These are phyloP conservation scores for Ovis canadensis DNA, from an alignment of 2,113 vertebrate species.

Conservation along the genomic window DNA sequence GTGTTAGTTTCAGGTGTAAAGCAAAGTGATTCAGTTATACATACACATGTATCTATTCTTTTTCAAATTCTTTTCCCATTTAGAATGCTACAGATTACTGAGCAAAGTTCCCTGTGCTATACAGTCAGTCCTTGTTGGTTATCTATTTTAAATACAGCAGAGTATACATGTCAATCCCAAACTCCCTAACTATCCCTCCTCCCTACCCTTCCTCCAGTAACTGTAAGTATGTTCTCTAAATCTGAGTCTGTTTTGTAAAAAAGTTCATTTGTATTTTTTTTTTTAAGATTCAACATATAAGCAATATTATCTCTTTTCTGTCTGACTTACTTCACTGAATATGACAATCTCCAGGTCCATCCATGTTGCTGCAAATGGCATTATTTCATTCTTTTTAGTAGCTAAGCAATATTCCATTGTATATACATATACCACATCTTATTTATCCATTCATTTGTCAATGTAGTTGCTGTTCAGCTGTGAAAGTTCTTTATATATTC, in stretches of 20 bases:
- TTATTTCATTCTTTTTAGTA: not conserved
- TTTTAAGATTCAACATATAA: not conserved
- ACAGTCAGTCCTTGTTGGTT: not conserved
- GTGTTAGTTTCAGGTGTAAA: not conserved
- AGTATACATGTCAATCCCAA: not conserved
- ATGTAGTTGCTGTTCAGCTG: not conserved
- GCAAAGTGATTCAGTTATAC: not conserved
- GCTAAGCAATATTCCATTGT: not conserved
- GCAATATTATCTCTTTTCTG: not conserved
- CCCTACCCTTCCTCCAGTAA: not conserved
- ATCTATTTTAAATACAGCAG: not conserved
- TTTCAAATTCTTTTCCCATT: not conserved
- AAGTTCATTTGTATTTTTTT: not conserved
- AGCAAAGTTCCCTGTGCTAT: not conserved
- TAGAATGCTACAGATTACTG: not conserved
- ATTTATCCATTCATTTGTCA: not conserved
- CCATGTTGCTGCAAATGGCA: not conserved
- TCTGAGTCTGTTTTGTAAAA: not conserved
- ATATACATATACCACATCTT: not conserved
- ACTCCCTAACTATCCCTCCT: not conserved
- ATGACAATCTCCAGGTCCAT: not conserved
- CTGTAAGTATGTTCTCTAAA: not conserved
- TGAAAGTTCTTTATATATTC: not conserved
- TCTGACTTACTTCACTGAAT: not conserved
- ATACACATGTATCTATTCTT: not conserved